Evolutionary conservation across 30 jellyfish, hydroid and myxozoan species (phyloP).

Genomic region (Hydractinia symbiolongicarpus): DNA sequence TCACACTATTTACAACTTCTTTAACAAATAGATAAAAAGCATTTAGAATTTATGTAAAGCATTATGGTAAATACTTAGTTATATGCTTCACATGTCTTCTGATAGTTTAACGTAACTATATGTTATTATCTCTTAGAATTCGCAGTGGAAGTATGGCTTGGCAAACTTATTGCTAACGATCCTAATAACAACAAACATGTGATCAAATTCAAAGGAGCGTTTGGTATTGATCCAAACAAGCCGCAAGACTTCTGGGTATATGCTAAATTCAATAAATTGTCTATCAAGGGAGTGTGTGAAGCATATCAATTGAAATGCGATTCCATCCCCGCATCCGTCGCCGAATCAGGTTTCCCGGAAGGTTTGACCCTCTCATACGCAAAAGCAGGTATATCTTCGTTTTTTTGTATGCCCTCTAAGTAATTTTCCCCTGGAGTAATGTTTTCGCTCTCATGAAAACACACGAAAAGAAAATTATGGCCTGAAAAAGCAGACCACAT

Average conservation of each 20-base stretch:
- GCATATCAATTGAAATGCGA: conserved; percentile 35
- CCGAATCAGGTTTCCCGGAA: conserved; percentile 15
- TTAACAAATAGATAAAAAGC: too few species aligned
- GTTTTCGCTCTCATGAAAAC: too few species aligned
- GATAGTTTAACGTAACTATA: neutral
- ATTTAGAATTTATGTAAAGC: too few species aligned
- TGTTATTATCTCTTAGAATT: conserved; percentile 26
- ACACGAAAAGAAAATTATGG: too few species aligned
- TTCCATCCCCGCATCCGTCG: neutral
- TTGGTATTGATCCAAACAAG: conserved; percentile 38
- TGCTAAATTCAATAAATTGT: conserved; percentile 39
- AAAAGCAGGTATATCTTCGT: neutral
- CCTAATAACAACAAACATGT: conserved; percentile 28
- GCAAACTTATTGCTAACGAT: conserved; percentile 22
- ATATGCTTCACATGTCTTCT: too few species aligned
- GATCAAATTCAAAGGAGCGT: conserved; percentile 27
- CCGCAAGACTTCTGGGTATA: conserved; percentile 34
- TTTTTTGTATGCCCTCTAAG: too few species aligned
- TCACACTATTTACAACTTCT: too few species aligned
- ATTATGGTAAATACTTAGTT: too few species aligned
- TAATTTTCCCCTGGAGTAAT: too few species aligned
- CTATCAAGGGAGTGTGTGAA: conserved; percentile 22
- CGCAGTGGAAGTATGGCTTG: conserved; percentile 49
- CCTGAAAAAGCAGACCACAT: too few species aligned
- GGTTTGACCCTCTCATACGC: conserved; percentile 7